Evolutionary conservation across 1,140 invertebrate species (phyloP).

Genomic region (Berghia stephanieae): DNA sequence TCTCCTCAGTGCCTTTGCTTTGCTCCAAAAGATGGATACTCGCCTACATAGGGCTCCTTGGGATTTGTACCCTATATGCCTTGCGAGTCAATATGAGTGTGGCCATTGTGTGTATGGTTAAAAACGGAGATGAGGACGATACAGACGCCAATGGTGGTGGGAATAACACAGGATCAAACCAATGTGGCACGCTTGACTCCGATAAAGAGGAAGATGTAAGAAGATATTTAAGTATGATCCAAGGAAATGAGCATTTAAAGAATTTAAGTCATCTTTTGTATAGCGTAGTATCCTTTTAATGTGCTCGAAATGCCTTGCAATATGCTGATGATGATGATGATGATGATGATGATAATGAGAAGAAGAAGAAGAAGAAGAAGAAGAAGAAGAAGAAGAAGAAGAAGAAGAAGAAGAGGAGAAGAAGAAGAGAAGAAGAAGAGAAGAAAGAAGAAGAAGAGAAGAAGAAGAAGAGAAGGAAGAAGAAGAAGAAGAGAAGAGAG

Average conservation of each 20-base stretch:
- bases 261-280: background rate
- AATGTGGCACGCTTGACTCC: no score
- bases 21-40: slow-evolving; percentile 44
- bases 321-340: no score
- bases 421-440: no score
- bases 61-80: slow-evolving; percentile 73
- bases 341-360: no score
- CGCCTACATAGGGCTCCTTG: slow-evolving; percentile 49
- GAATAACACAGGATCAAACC: no score
- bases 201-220: background rate
- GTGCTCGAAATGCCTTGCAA: no score
- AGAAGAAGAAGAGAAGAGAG: no score
- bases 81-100: slow-evolving; percentile 83
- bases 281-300: background rate
- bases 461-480: no score
- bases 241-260: background rate
- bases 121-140: slow-evolving; percentile 47
- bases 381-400: no score
- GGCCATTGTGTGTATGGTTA: slow-evolving; percentile 85
- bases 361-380: no score
- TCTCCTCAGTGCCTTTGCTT: slow-evolving; percentile 39
- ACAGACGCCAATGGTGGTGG: background rate
- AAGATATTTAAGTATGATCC: background rate
- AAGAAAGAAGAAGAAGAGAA: no score
- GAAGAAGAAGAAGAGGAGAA: no score